Conservation (phyloP, 53 echinoderm and acorn worm genomes). For the Henricia sp. region DNA sequence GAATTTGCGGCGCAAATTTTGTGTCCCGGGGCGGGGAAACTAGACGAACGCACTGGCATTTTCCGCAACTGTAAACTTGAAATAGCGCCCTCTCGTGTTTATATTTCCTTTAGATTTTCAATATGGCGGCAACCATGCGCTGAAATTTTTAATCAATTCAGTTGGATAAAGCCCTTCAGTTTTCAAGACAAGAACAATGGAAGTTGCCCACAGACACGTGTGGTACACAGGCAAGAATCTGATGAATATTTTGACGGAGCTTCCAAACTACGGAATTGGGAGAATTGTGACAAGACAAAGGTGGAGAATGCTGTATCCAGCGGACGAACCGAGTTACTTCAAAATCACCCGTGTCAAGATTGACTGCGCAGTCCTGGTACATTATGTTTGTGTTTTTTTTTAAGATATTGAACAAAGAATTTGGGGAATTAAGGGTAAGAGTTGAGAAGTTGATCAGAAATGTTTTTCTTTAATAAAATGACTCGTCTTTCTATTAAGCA, state of each 20-base stretch:
- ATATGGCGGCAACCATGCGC: constrained; percentile 44
- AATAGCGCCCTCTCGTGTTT: constrained; percentile 10
- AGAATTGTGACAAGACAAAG: constrained; percentile 82
- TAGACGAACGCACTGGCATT: too few species aligned
- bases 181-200: constrained; percentile 1
- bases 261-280: constrained; percentile 90
- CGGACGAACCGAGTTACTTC: constrained; percentile 80
- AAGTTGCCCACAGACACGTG: constrained; percentile 56
- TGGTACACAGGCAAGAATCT: constrained; percentile 84
- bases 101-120: not conserved
- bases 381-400: not conserved
- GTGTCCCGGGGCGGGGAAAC: too few species aligned
- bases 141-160: not conserved
- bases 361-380: constrained; percentile 76
- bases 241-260: constrained; percentile 77
- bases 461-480: not conserved
- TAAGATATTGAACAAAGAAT: too few species aligned
- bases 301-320: constrained; percentile 74
- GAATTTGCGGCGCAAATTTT: too few species aligned
- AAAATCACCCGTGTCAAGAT: constrained; percentile 89
- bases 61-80: too few species aligned
- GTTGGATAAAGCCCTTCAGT: not conserved
- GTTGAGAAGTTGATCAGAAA: too few species aligned
- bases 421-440: too few species aligned
- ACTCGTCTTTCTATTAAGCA: not conserved